Evolutionary conservation across 2,797 vertebrate genomes (phyloP).

Genomic region (Nyctalus aviator): DNA sequence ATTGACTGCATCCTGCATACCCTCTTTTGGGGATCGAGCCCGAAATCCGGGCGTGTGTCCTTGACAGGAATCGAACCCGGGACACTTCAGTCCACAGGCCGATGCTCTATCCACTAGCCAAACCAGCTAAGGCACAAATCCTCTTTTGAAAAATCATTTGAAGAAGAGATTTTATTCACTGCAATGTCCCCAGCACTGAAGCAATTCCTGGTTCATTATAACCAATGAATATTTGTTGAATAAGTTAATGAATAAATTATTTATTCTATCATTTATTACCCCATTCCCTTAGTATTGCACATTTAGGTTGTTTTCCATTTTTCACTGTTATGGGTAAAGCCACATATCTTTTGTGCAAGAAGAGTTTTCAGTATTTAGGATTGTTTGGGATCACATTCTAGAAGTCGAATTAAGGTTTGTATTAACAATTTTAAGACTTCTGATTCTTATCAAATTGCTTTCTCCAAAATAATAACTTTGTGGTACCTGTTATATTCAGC

Average conservation of each 20-base stretch:
- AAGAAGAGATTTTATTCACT: neutral
- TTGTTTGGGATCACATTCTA: slow-evolving; percentile 33
- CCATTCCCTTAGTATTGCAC: neutral
- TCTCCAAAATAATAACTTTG: neutral
- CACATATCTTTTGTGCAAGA: neutral
- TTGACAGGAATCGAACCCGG: too few relatives aligned
- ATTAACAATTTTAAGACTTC: slow-evolving; percentile 31
- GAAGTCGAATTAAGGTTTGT: neutral
- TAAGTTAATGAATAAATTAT: neutral
- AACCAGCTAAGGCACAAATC: neutral
- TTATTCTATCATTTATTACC: neutral
- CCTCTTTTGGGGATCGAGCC: too few relatives aligned
- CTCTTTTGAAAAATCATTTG: slow-evolving; percentile 49
- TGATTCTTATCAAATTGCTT: neutral
- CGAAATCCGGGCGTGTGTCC: too few relatives aligned
- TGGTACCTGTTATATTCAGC: neutral
- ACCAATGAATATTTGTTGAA: neutral
- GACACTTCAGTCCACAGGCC: too few relatives aligned
- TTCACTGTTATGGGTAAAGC: slow-evolving; percentile 8
- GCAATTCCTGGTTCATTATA: neutral
- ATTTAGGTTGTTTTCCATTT: neutral
- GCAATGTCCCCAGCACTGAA: neutral
- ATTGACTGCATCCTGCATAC: too few relatives aligned
- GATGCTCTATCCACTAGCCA: too few relatives aligned
- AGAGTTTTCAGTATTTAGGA: slow-evolving; percentile 11